Base-by-base conservation (phyloP, 64 coral and sea anemone genomes). In the Pocillopora damicornis region DNA sequence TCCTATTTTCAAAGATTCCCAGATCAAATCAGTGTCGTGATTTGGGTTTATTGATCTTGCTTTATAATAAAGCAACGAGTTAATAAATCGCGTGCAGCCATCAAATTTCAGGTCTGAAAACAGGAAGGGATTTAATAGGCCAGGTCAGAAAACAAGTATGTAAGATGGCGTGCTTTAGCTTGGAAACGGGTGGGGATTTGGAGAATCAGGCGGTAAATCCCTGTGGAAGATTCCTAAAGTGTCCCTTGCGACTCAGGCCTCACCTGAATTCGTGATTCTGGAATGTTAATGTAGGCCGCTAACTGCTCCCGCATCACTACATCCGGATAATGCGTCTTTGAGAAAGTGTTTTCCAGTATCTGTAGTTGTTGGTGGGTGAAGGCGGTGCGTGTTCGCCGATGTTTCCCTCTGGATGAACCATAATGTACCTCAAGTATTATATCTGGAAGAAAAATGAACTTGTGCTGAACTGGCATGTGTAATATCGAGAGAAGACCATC, bases 391-490 rank as follows among this genome's bases (percentile, higher is more conserved):
- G 94, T 93, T 4, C 94, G 83, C 23, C 94, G 91, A 35, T 96
- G 94, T 59, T 96, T 96, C 1, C 94, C 94, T 86, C 94, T 80
- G 58, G 81, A 86, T 30, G 90, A 79, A 18, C 91, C 88, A 88
- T 93, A 93, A 80, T 93, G 91, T 57, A 96, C 91, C 58, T 96
- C 94, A 58, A 96, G 82, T 63, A 96, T 96, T 63, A 96, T 96
- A 80, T 96, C 94, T 96, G 62, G 65, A 45, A 87, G 59, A 65
- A 42, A 91, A 87, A 26, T 23, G 22, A 11, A 20, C 15, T 18
- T 71, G 67, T 30, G 67, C 25, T 23, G 25, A n/a, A 71, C 25
- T 71, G 67, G 30, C 30, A 30, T 30, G 30, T 30, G 0, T 30
- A 30, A 30, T 30, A 30, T 71, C n/a, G 20, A 25, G 25, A 20